Conservation (phyloP, 2,113 vertebrate genomes). For the Phrynosoma platyrhinos region DNA sequence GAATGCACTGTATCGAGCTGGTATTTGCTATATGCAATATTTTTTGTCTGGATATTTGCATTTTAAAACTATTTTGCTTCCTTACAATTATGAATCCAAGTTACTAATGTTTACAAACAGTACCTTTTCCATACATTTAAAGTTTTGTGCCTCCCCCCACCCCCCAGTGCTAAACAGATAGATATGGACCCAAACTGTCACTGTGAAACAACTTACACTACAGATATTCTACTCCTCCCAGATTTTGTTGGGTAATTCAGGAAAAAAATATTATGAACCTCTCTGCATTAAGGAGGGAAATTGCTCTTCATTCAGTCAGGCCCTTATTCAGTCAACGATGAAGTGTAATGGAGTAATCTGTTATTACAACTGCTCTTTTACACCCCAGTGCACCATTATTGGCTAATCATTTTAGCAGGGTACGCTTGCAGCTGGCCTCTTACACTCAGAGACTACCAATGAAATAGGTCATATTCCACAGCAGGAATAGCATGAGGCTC, state of each 20-base stretch:
- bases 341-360: conserved; percentile 33
- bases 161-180: neutral
- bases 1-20: neutral
- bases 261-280: conserved; percentile 28
- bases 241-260: neutral
- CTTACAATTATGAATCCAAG: neutral
- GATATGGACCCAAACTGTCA: conserved; percentile 24
- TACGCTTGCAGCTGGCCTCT: conserved; percentile 29
- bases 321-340: conserved; percentile 30
- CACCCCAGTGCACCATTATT: conserved; percentile 32
- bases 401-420: conserved; percentile 38
- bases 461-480: conserved; percentile 37
- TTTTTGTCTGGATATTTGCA: neutral
- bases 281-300: conserved; percentile 15
- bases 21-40: neutral
- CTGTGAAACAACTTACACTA: neutral
- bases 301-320: conserved; percentile 12
- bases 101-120: conserved; percentile 24
- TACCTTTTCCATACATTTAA: conserved; percentile 7
- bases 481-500: conserved; percentile 35
- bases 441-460: conserved; percentile 27
- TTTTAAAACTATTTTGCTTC: conserved; percentile 36
- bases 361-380: conserved; percentile 44
- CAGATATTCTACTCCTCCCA: conserved; percentile 3
- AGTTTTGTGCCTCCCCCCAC: neutral